Conservation (phyloP, 2,113 vertebrate genomes). For the Aythya baeri region DNA sequence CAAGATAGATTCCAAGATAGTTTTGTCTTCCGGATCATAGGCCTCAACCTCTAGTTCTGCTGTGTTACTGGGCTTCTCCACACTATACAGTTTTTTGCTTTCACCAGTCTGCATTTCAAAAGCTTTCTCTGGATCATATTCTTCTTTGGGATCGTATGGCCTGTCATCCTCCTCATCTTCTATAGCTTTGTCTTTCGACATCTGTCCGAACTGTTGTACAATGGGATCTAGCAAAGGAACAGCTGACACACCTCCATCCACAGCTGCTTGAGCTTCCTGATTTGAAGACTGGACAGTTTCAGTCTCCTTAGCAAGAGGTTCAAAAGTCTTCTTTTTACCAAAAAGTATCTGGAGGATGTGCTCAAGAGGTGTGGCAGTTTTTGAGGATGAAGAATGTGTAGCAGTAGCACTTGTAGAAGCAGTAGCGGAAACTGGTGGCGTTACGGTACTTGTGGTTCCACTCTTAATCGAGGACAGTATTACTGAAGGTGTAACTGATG, state of each 20-base stretch:
- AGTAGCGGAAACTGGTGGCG: background rate
- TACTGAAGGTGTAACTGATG: conserved; percentile 72
- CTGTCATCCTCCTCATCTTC: conserved; percentile 89
- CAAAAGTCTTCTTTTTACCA: conserved; percentile 80
- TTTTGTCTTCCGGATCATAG: conserved; percentile 96
- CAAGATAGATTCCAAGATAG: conserved; percentile 80
- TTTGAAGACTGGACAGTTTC: conserved; percentile 38
- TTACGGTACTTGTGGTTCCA: conserved; percentile 3
- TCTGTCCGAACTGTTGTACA: conserved; percentile 92
- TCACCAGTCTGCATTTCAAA: conserved; percentile 66
- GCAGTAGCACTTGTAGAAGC: conserved; percentile 46
- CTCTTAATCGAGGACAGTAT: conserved; percentile 71
- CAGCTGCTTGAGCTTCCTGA: conserved; percentile 50
- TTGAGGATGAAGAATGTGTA: conserved; percentile 32
- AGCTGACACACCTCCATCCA: conserved; percentile 63
- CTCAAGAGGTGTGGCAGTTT: conserved; percentile 83
- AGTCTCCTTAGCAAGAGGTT: conserved; percentile 71
- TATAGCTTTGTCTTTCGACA: conserved; percentile 83
- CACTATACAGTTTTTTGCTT: conserved; percentile 39
- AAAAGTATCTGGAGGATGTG: conserved; percentile 92
- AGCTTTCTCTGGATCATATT: conserved; percentile 85
- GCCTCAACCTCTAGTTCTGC: conserved; percentile 85
- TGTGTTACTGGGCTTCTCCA: conserved; percentile 43
- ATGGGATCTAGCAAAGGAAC: conserved; percentile 88
- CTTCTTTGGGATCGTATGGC: conserved; percentile 95